Conservation (phyloP, 1,140 invertebrate species). For the Drosophila seguyi region DNA sequence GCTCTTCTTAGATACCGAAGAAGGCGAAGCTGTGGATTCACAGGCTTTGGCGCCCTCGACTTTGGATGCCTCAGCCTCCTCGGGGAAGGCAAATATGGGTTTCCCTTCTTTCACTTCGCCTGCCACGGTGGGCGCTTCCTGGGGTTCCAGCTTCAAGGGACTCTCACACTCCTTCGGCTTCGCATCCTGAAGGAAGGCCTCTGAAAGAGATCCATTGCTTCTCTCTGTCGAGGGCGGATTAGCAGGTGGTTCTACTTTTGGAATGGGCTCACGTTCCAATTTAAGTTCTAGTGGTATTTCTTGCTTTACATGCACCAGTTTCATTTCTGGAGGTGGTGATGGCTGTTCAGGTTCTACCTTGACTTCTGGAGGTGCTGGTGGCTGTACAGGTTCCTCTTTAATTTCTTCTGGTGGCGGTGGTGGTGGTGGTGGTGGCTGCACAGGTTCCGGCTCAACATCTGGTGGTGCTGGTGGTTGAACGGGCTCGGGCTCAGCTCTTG, state of each 20-base stretch:
- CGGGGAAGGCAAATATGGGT: background rate
- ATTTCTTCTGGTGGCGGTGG: background rate
- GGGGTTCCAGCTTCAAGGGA: background rate
- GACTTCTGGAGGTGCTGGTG: conserved; percentile 22
- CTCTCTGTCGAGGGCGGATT: background rate
- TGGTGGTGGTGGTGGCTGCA: conserved; percentile 7
- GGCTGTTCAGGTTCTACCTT: conserved; percentile 1
- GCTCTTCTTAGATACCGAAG: conserved; percentile 59
- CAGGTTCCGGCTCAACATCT: background rate
- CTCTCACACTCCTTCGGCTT: background rate
- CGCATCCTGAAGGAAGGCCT: background rate
- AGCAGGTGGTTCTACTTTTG: background rate
- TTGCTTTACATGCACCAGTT: conserved; percentile 3
- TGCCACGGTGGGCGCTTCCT: background rate
- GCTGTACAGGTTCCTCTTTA: conserved; percentile 13
- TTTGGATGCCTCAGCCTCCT: conserved; percentile 12
- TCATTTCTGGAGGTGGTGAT: background rate
- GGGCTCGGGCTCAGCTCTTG: background rate
- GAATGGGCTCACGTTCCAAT: background rate
- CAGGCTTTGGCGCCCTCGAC: conserved; percentile 25
- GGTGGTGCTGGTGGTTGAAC: conserved; percentile 15
- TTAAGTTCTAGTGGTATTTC: background rate
- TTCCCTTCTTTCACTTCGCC: background rate
- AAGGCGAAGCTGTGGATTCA: conserved; percentile 43
- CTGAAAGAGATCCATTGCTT: background rate